These are phyloP conservation scores for Butorides virescens DNA, from an alignment of 2,113 vertebrate genomes.

Conservation along the genomic window DNA sequence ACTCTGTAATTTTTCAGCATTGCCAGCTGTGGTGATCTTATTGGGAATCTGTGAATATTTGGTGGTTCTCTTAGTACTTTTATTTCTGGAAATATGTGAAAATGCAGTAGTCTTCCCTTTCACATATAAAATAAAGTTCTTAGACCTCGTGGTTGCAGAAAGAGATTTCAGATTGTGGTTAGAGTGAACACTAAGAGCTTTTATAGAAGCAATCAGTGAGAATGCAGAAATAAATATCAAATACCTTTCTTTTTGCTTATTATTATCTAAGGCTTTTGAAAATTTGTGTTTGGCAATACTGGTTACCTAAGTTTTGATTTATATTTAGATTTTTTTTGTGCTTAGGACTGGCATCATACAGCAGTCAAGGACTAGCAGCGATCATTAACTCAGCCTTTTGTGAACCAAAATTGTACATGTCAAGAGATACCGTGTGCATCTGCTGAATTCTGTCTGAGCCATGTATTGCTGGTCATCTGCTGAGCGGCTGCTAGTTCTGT, in stretches of 20 bases:
- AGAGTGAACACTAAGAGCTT: background rate
- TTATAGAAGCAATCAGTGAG: background rate
- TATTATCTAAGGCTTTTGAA: background rate
- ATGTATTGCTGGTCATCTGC: fast-evolving
- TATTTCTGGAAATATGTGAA: background rate
- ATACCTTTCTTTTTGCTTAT: background rate
- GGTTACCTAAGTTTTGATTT: background rate
- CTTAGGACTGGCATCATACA: background rate
- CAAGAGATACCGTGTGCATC: background rate
- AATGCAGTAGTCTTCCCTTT: background rate
- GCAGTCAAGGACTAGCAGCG: background rate
- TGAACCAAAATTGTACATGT: fast-evolving
- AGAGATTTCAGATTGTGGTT: background rate
- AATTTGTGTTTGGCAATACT: background rate
- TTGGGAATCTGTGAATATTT: background rate
- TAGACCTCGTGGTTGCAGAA: background rate
- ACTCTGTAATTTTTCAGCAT: background rate
- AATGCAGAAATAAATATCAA: background rate
- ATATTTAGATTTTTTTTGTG: background rate
- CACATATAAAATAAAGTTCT: background rate
- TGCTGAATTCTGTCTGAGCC: background rate
- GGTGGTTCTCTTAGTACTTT: background rate
- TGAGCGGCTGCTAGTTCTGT: background rate
- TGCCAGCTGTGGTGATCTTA: background rate
- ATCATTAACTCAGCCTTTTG: background rate